Conservation (phyloP, 2,888 invertebrate species). For the Clostera curtula region DNA sequence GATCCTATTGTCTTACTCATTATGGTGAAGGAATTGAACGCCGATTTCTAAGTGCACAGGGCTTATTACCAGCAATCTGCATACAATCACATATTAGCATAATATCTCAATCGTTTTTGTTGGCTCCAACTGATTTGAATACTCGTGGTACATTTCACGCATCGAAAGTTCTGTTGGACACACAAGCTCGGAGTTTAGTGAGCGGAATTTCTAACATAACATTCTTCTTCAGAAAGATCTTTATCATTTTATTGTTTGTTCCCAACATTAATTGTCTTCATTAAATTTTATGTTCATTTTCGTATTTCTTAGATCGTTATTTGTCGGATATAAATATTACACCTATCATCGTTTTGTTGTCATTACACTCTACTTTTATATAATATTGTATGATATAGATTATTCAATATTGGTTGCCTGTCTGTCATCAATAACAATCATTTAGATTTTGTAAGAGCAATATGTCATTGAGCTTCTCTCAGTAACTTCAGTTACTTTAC, state of each 20-base stretch:
- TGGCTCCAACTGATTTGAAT: conserved; percentile 38
- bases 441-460: too few relatives aligned
- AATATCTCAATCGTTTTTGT: conserved; percentile 70
- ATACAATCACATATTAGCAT: conserved; percentile 72
- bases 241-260: background rate
- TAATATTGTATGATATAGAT: too few relatives aligned
- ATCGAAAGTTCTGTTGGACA: conserved; percentile 16
- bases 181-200: conserved; percentile 8
- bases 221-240: conserved; percentile 1
- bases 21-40: conserved; percentile 62
- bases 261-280: too few relatives aligned
- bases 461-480: too few relatives aligned
- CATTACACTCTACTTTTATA: too few relatives aligned
- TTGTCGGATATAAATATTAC: too few relatives aligned
- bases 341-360: too few relatives aligned
- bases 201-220: conserved; percentile 3
- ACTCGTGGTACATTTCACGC: conserved; percentile 27
- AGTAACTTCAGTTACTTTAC: too few relatives aligned
- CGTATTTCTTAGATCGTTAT: too few relatives aligned
- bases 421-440: too few relatives aligned
- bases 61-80: conserved; percentile 67
- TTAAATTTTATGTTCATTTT: too few relatives aligned
- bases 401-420: too few relatives aligned
- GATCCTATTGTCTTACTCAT: conserved; percentile 63
- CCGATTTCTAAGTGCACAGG: conserved; percentile 45